Evolutionary conservation across 2,113 vertebrate genomes (phyloP).

Genomic region (Poicephalus gulielmi): DNA sequence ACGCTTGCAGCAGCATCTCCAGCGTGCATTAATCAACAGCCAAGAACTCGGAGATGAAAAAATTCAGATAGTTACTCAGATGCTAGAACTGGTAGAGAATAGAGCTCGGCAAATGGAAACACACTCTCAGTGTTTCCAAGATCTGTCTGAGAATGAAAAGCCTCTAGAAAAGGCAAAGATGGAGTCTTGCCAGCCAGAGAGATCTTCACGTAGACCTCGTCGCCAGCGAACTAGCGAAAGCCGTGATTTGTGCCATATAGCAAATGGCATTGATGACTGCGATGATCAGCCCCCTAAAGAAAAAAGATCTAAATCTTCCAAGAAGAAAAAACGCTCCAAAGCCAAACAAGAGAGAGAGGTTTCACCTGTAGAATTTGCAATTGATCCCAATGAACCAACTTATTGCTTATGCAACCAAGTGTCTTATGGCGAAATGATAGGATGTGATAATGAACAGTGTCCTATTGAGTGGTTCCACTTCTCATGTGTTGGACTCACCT

Average conservation of each 20-base stretch:
- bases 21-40: conserved; percentile 92
- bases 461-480: conserved; percentile 97
- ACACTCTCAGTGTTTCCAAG: conserved; percentile 89
- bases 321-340: conserved; percentile 94
- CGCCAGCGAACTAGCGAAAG: conserved; percentile 94
- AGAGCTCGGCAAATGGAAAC: conserved; percentile 94
- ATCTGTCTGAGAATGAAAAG: conserved; percentile 82
- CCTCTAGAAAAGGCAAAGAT: conserved; percentile 75
- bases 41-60: conserved; percentile 98
- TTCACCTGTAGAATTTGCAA: conserved; percentile 90
- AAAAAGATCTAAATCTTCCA: conserved; percentile 93
- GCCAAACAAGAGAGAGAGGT: conserved; percentile 91
- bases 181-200: conserved; percentile 78
- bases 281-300: conserved; percentile 91
- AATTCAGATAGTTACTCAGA: conserved; percentile 96
- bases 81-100: conserved; percentile 95
- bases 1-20: conserved; percentile 91
- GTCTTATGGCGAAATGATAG: conserved; percentile 94
- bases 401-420: conserved; percentile 96
- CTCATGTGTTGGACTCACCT: conserved; percentile 91
- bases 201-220: conserved; percentile 88
- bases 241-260: conserved; percentile 89
- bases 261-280: conserved; percentile 87
- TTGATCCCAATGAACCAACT: conserved; percentile 95
- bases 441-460: conserved; percentile 94